A percentile compares a stretch with the other conserved stretches of the same genome.
Conservation (phyloP, 2,113 vertebrate species). For the Gopherus evgoodei region DNA sequence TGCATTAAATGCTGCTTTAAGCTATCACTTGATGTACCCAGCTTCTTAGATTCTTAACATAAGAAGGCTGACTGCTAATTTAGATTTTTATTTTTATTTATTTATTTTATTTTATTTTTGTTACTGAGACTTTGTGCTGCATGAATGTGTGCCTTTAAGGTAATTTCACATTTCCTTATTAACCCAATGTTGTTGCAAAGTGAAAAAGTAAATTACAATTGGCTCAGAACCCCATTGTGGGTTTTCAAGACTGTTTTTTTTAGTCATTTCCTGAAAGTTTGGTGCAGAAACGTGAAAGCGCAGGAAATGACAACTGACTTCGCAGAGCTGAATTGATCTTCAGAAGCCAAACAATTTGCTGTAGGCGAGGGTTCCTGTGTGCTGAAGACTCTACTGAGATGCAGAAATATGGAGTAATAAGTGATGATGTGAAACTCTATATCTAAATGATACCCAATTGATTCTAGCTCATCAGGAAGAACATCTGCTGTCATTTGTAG, state of each 20-base stretch:
- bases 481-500: slow-evolving; percentile 59
- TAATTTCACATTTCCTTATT: slow-evolving; percentile 59
- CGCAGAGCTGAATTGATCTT: slow-evolving; percentile 30
- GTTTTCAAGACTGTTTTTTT: slow-evolving; percentile 71
- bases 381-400: slow-evolving; percentile 40
- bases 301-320: slow-evolving; percentile 63
- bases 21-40: neutral
- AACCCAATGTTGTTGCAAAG: slow-evolving; percentile 53
- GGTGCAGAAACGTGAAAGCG: slow-evolving; percentile 54
- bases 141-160: slow-evolving; percentile 18
- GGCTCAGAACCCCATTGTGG: slow-evolving; percentile 52
- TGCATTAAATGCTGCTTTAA: neutral
- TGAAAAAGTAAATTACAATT: slow-evolving; percentile 64
- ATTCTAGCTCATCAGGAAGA: slow-evolving; percentile 67
- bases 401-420: slow-evolving; percentile 64
- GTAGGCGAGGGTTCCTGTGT: slow-evolving; percentile 31
- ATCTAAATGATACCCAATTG: neutral
- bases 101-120: neutral
- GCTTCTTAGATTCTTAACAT: neutral
- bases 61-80: neutral
- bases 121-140: neutral
- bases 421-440: neutral
- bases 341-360: slow-evolving; percentile 8
- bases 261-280: slow-evolving; percentile 80
- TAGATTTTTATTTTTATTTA: neutral